Conservation (phyloP, 2,888 invertebrate genomes). For the Boloria selene region DNA sequence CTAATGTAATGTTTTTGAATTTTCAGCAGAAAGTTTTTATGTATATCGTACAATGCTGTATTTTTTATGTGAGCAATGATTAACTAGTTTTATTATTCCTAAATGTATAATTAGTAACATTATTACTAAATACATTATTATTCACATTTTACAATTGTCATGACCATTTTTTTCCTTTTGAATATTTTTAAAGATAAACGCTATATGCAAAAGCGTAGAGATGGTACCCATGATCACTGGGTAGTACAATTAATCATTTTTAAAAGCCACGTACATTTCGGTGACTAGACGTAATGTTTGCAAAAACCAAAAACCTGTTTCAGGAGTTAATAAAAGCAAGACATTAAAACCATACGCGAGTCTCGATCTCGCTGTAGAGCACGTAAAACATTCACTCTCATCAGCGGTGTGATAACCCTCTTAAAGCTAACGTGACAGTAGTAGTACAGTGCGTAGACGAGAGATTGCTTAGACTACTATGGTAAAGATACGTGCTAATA, state of each 20-base stretch:
- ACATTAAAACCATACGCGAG: conserved; percentile 7
- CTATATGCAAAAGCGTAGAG: too few relatives aligned
- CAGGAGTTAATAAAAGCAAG: conserved; percentile 4
- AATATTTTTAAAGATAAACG: too few relatives aligned
- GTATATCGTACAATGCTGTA: too few relatives aligned
- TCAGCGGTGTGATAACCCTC: conserved; percentile 7
- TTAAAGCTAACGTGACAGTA: conserved; percentile 12
- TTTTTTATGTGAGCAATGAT: too few relatives aligned
- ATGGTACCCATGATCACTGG: background rate
- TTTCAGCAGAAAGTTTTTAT: conserved; percentile 1
- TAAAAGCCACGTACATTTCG: background rate
- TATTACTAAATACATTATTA: too few relatives aligned
- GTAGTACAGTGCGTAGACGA: too few relatives aligned
- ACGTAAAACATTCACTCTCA: conserved; percentile 9
- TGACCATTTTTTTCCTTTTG: too few relatives aligned
- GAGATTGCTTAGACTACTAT: too few relatives aligned
- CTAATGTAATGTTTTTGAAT: conserved; percentile 1
- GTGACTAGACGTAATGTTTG: background rate
- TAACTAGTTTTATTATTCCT: too few relatives aligned
- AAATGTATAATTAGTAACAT: too few relatives aligned
- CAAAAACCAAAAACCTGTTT: background rate
- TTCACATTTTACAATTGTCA: too few relatives aligned
- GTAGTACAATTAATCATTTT: background rate
- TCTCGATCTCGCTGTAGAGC: background rate
- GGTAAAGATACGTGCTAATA: too few relatives aligned